A percentile compares a stretch with the other conserved stretches of the same genome.
Conservation (phyloP, 2,888 invertebrate genomes). For the Pachydiplax longipennis region DNA sequence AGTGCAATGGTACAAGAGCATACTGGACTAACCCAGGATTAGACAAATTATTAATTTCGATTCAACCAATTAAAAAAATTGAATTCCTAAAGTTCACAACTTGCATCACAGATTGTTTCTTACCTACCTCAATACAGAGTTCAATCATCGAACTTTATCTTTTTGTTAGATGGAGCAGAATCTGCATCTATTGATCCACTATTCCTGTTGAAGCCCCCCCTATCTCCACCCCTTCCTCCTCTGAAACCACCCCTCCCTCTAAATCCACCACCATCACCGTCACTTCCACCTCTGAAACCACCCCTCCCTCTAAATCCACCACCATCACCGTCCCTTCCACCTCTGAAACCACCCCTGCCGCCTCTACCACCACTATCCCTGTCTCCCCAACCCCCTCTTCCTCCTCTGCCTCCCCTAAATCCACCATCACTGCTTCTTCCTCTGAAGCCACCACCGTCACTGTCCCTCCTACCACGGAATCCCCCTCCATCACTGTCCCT, state of each 20-base stretch:
- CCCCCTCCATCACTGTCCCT: slow-evolving; percentile 55
- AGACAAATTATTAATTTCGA: no score
- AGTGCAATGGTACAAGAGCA: no score
- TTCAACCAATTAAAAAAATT: no score
- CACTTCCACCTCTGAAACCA: slow-evolving; percentile 43
- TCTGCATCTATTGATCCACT: neutral
- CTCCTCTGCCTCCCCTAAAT: slow-evolving; percentile 47
- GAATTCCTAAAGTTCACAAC: neutral
- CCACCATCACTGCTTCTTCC: slow-evolving; percentile 47
- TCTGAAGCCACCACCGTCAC: slow-evolving; percentile 50
- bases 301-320: slow-evolving; percentile 66
- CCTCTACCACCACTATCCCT: no score
- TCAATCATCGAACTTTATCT: slow-evolving; percentile 72
- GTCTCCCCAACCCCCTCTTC: slow-evolving; percentile 51
- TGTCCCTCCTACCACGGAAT: slow-evolving; percentile 54
- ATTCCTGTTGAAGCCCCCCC: slow-evolving; percentile 25
- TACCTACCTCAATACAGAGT: slow-evolving; percentile 11
- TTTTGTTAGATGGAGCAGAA: slow-evolving; percentile 71
- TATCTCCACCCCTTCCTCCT: slow-evolving; percentile 51
- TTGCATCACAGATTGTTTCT: slow-evolving; percentile 44
- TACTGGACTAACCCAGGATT: no score
- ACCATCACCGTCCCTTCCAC: slow-evolving; percentile 60
- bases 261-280: slow-evolving; percentile 51
- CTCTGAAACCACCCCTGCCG: slow-evolving; percentile 49
- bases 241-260: slow-evolving; percentile 50